These are phyloP conservation scores for Apogon talboti DNA, from an alignment of 2,797 vertebrate species.

Conservation along the genomic window DNA sequence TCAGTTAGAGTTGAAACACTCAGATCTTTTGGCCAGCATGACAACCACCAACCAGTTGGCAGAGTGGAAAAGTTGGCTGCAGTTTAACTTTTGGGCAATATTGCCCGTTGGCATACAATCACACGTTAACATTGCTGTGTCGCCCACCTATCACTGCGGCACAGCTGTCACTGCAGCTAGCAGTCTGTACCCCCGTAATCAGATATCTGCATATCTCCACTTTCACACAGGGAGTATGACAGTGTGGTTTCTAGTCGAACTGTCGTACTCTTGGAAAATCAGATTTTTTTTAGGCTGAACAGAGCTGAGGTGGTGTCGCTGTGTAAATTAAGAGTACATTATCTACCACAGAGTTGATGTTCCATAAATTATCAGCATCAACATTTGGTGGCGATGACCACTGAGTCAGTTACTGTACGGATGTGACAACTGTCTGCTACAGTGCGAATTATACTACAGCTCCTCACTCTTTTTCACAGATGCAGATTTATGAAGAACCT, in stretches of 20 bases:
- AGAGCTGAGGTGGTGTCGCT: constrained; percentile 15
- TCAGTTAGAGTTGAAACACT: constrained; percentile 45
- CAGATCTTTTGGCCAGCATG: constrained; percentile 60
- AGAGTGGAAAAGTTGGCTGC: constrained; percentile 75
- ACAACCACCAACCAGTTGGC: constrained; percentile 74
- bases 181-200: constrained; percentile 69
- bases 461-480: background rate
- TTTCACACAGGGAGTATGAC: constrained; percentile 58
- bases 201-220: constrained; percentile 72
- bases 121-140: constrained; percentile 73
- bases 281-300: constrained; percentile 25
- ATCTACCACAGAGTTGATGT: constrained; percentile 31
- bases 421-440: constrained; percentile 27
- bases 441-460: background rate
- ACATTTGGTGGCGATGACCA: constrained; percentile 24
- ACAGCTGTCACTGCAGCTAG: constrained; percentile 77
- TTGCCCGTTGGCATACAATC: constrained; percentile 77
- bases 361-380: constrained; percentile 17
- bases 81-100: constrained; percentile 76
- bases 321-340: constrained; percentile 15
- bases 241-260: constrained; percentile 51
- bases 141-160: constrained; percentile 78
- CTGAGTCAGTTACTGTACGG: constrained; percentile 17
- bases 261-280: constrained; percentile 40
- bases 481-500: background rate